Base-by-base conservation (phyloP, 2,113 vertebrate genomes). In the Aegotheles bennettii region DNA sequence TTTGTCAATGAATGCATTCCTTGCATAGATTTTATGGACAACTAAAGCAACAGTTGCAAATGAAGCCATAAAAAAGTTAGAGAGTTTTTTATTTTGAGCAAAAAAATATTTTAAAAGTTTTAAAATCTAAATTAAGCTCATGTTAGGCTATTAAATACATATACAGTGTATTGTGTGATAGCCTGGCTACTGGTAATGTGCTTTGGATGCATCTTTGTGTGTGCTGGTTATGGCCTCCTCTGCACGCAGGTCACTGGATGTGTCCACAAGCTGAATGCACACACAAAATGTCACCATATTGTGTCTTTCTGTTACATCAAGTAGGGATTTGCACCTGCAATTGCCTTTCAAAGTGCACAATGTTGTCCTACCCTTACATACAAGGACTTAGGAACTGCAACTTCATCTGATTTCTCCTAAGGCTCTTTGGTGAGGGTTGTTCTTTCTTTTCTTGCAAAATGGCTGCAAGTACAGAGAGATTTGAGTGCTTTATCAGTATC, bases 401-500 rank as follows among this genome's bases (percentile, higher is more conserved):
- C 35, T 81, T 82, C 24, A 23, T 60, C 48, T 93, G 8, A 14
- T 83, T 95, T 89, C 77, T 92, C 31, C 70, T 75, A 54, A 57
- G 68, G 67, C 47, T 89, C 56, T 94, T 89, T 54, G 45, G 36
- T 61, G 79, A 82, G 45, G 93, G 69, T 47, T 91, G 43, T 64
- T 95, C 84, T 88, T 90, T 94, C 69, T 89, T 95, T 90, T 93
- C 67, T 83, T 83, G 70, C 87, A 95, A 84, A 85, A 65, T 70
- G 48, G 42, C 81, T 87, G 47, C 47, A 68, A 77, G 86, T 61
- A 80, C 64, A 35, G 76, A 94, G 71, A 70, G 75, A 73, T 79
- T 60, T 84, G 93, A 94, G 90, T 79, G 69, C 68, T 97, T 98
- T 97, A 96, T 97, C 96, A 95, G 71, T 56, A 81, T 91, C 26